Conservation (phyloP, 2,888 invertebrate species). For the Sarcophaga carnaria region DNA sequence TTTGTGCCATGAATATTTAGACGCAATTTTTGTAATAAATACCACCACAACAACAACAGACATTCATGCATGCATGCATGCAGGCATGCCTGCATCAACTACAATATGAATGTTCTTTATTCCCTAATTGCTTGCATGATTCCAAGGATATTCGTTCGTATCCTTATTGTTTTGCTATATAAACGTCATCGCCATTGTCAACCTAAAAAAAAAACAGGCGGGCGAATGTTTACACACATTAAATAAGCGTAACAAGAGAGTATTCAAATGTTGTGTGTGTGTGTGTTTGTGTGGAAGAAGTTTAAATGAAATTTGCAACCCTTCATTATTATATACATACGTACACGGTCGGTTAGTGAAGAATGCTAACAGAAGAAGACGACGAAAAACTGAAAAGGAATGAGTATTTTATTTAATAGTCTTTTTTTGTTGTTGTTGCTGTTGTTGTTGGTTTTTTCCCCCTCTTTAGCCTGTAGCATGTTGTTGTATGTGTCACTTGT, state of each 20-base stretch:
- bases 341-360: background rate
- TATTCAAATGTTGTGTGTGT: too few relatives aligned
- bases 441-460: constrained; percentile 46
- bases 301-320: constrained; percentile 37
- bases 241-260: background rate
- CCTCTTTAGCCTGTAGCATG: background rate
- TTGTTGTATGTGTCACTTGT: constrained; percentile 55
- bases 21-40: background rate
- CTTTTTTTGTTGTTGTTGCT: background rate
- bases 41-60: background rate
- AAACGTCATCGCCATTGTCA: constrained; percentile 14
- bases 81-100: too few relatives aligned
- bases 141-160: constrained; percentile 10
- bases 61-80: background rate
- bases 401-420: constrained; percentile 38
- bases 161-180: constrained; percentile 40
- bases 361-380: background rate
- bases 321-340: constrained; percentile 1
- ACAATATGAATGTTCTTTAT: background rate
- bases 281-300: background rate
- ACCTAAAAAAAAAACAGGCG: background rate
- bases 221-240: too few relatives aligned
- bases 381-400: background rate
- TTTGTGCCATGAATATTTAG: background rate
- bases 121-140: constrained; percentile 28